A percentile compares a stretch with the other conserved stretches of the same genome.
Evolutionary conservation across 2,888 invertebrate species (phyloP).

Genomic region (Lycocerus yunnanus): DNA sequence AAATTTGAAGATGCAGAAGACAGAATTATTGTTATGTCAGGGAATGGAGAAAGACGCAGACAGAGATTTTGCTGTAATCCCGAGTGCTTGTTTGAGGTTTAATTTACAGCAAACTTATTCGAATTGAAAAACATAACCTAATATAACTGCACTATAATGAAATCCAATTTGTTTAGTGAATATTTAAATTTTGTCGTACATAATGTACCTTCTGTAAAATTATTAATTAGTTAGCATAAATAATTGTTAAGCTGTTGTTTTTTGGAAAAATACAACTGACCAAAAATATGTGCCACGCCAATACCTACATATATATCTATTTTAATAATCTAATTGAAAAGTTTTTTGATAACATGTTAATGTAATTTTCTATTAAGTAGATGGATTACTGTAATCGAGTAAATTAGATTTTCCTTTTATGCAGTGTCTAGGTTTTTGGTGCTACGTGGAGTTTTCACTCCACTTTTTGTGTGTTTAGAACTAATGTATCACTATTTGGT

Average conservation of each 20-base stretch:
- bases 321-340: background rate
- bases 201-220: background rate
- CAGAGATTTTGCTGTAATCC: background rate
- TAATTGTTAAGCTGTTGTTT: background rate
- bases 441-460: background rate
- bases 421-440: background rate
- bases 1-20: constrained; percentile 8
- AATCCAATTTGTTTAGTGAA: background rate
- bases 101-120: background rate
- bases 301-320: background rate
- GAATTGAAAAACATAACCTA: background rate
- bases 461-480: background rate
- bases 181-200: background rate
- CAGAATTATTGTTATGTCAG: background rate
- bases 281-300: background rate
- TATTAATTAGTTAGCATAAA: background rate
- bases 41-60: background rate
- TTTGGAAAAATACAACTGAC: background rate
- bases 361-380: background rate
- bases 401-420: background rate
- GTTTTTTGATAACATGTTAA: background rate
- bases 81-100: background rate
- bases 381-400: background rate
- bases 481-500: background rate
- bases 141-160: background rate